Evolutionary conservation across 2,113 vertebrate species (phyloP).

Genomic region (Oreochromis aureus): DNA sequence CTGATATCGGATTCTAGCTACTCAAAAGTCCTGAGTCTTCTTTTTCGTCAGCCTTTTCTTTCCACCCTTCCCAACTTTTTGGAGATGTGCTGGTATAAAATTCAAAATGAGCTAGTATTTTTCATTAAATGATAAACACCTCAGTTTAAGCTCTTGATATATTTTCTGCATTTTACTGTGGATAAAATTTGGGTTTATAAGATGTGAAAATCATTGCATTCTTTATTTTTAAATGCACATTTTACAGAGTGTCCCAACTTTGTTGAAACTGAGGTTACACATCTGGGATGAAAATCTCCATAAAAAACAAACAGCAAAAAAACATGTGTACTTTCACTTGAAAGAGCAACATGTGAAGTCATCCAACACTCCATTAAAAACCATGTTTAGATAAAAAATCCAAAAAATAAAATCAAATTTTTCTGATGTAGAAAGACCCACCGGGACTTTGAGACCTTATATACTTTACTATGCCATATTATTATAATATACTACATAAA

Average conservation of each 20-base stretch:
- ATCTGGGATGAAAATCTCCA: not conserved
- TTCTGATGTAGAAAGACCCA: rapidly evolving
- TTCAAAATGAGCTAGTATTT: not conserved
- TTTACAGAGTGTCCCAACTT: not conserved
- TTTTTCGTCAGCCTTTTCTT: not conserved
- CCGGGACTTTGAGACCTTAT: not conserved
- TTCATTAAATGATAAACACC: not conserved
- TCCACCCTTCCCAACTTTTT: not conserved
- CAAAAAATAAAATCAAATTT: rapidly evolving
- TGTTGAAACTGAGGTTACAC: not conserved
- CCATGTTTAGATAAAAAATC: not conserved
- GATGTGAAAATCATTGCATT: not conserved
- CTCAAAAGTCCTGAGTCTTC: not conserved
- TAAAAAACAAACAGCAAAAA: not conserved
- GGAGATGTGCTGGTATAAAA: not conserved
- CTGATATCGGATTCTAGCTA: not conserved
- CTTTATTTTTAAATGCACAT: not conserved
- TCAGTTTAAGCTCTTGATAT: not conserved
- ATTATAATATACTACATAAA: not conserved
- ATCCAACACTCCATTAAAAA: not conserved
- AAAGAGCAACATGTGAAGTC: no score
- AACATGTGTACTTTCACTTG: not conserved
- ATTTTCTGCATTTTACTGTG: not conserved
- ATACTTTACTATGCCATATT: not conserved
- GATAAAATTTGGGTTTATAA: not conserved